Base-by-base conservation (phyloP, 23 tunicate species). In the Styela plicata region DNA sequence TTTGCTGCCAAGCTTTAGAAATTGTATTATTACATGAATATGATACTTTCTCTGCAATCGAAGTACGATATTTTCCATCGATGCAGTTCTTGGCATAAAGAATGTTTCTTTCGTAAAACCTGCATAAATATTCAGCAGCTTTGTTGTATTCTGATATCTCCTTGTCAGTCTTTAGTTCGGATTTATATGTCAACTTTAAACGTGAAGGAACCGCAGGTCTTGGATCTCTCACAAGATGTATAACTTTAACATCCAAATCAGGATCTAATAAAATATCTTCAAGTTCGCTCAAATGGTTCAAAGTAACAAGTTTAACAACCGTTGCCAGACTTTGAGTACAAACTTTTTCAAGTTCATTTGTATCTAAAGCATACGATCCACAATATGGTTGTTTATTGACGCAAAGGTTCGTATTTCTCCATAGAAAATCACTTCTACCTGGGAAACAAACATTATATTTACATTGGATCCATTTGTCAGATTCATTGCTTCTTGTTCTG, bases 201-300 rank as follows among this genome's bases (percentile, higher is more conserved):
- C 86, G 76, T 2, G 92, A 88, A 65, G 77, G 64, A 61, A 86
- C 66, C 10, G 83, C 84, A 0, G 87, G 87, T 21, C 92, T 75
- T 21, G 92, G 92, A 78, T 88, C 92, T 31, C 92, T 78, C 1
- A 83, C 84, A 35, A 88, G 79, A 36, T 88, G 92, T 30, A 88
- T 61, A 2, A 88, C 87, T 63, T 86, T 86, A 20, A 86, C 22
- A 62, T 80, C 83, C 79, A 35, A 7, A 2, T 44, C 26, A 1
- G 74, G 70, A 64, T 63, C 63, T 0, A n/a, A 18, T 2, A 86
- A 31, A 16, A 86, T 69, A 5, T 84, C 85, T 13, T 57, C 70
- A 7, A 86, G 68, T 74, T 77, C 73, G 33, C 70, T 76, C 36
- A 86, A 44, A 23, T 73, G 61, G 74, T 78, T 69, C 23, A 86